Conservation (phyloP, 2,888 invertebrate species). For the Dorcus hopei region DNA sequence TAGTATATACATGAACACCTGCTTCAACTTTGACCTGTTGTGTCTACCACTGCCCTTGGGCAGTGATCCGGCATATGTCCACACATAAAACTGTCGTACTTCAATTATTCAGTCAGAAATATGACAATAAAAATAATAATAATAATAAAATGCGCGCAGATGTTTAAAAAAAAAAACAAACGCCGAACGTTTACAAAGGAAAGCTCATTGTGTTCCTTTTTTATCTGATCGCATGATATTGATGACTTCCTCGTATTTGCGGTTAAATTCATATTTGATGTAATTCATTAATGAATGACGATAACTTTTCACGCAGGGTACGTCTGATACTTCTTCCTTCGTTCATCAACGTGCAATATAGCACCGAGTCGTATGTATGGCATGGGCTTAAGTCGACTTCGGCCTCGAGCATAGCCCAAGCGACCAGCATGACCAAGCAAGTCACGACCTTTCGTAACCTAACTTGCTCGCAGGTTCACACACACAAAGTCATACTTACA, state of each 20-base stretch:
- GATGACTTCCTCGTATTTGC: too few species aligned
- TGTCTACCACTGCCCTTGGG: slow-evolving; percentile 19
- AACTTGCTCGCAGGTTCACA: slow-evolving; percentile 32
- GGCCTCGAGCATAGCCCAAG: slow-evolving; percentile 27
- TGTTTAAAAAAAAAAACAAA: not conserved
- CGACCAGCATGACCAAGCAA: slow-evolving; percentile 33
- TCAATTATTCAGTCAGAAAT: not conserved
- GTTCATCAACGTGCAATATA: too few species aligned
- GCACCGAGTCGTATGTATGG: not conserved
- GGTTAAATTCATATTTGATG: too few species aligned
- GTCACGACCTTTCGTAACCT: slow-evolving; percentile 38
- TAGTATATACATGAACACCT: slow-evolving; percentile 19
- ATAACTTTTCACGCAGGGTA: too few species aligned
- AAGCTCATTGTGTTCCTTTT: too few species aligned
- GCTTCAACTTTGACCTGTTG: slow-evolving; percentile 24
- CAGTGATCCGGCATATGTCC: slow-evolving; percentile 17
- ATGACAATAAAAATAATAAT: not conserved
- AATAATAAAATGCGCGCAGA: not conserved
- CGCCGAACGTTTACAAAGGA: too few species aligned
- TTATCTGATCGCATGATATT: too few species aligned
- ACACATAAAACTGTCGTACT: not conserved
- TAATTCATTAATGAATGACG: too few species aligned
- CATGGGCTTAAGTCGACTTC: slow-evolving; percentile 14
- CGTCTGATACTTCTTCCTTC: too few species aligned
- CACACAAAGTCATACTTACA: slow-evolving; percentile 23